Evolutionary conservation across 2,113 vertebrate genomes (phyloP).

Genomic region (Sphyrna mokarran): DNA sequence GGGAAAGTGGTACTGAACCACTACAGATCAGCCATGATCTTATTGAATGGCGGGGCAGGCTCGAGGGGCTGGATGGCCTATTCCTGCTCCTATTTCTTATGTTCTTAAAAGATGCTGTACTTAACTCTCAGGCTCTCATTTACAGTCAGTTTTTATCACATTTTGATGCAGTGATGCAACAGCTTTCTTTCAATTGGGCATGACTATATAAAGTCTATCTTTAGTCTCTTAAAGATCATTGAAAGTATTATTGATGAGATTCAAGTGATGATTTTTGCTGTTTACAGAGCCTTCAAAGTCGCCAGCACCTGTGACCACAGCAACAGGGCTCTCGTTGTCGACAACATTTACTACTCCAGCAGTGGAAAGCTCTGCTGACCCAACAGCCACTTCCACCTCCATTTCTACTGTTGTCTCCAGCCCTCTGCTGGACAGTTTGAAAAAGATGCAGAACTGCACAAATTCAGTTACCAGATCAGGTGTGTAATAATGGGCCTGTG

Average conservation of each 20-base stretch:
- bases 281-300: conserved; percentile 19
- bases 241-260: background rate
- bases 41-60: no score
- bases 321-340: background rate
- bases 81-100: no score
- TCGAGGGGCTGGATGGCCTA: no score
- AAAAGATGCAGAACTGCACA: conserved; percentile 55
- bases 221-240: background rate
- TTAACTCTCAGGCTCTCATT: background rate
- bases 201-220: background rate
- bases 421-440: conserved; percentile 56
- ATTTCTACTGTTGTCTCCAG: conserved; percentile 39
- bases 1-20: no score
- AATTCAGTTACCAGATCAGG: conserved; percentile 27
- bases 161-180: background rate
- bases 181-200: background rate
- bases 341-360: background rate
- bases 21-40: no score
- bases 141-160: background rate
- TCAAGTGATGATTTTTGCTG: background rate
- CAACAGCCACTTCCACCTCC: background rate
- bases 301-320: background rate
- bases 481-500: conserved; percentile 42
- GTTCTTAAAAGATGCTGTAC: background rate
- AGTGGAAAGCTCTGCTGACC: background rate